Evolutionary conservation across 2,113 vertebrate species (phyloP), one percentile per base, ranked within the genome.

Genomic region (Mus pahari): DNA sequence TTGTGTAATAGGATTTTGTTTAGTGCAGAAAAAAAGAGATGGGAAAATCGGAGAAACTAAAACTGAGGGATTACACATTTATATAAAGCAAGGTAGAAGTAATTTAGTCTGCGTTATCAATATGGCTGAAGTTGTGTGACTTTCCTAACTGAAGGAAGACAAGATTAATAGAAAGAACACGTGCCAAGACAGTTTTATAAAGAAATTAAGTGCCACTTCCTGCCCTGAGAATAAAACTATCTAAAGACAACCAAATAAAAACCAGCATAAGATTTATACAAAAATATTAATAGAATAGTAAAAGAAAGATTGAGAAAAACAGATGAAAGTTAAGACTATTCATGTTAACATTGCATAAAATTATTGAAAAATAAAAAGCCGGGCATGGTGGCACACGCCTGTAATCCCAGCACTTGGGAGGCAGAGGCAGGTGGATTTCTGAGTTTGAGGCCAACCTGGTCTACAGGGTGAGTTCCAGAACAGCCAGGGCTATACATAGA

Each of bases 221-320:
- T 89, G 42, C 24, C 26, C 48, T 75, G 26, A 31, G 50, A 24
- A 17, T 66, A 86, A 77, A 90, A 53, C 66, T n/a, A 74, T 62
- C 36, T 81, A 68, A 94, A 79, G 73, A 90, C 36, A 95, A 96
- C 50, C 88, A 62, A 70, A 62, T 86, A 81, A 91, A 24, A 90
- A 36, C 7, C 45, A 90, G 50, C 11, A 94, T 19, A 89, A 81
- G 10, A 58, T 45, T 83, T 73, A 60, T 36, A 68, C 53, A 39
- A 88, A 50, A 16, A 71, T 82, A 50, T 19, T 90, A 84, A 48
- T 19, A 62, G n/a, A 42, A 17, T 10, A 62, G 36, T 84, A 83
- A 26, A 4, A 42, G 12, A 74, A 31, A 62, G 13, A 62, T 7
- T 24, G 22, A 74, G 11, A 84, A 92, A 95, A 94, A 70, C 58